Evolutionary conservation across 2,113 vertebrate genomes (phyloP), one percentile per base, ranked within the genome.

Genomic region (Anolis carolinensis): DNA sequence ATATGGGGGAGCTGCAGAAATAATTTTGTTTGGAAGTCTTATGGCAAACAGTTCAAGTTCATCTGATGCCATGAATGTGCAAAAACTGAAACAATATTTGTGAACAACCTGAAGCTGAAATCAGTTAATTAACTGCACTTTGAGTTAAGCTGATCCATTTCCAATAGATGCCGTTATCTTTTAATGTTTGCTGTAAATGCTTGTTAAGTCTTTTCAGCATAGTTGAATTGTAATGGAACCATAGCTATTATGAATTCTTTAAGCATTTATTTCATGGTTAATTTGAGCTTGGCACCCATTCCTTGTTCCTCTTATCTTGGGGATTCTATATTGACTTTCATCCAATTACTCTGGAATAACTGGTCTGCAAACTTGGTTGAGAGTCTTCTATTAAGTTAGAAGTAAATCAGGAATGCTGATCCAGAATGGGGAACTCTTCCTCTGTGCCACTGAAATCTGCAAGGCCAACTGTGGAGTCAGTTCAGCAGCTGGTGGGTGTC

Each of bases 1-100:
- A n/a, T 86, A 79, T 83, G 81, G 39, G n/a, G 10, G 74, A 74
- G 7, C 74, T 67, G 48, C 39, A 77, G 34, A 88, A 90, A 88
- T 81, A 32, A 70, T 81, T 81, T 87, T 68, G 16, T 50, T 4
- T 85, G 16, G 59, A 18, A 84, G 89, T 86, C 25, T 55, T 5
- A n/a, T 44, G 21, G 34, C 7, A 34, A 79, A 79, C 5, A 25
- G 10, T 63, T 70, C 67, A 71, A n/a, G 30, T 27, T 8, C 11
- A 21, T 13, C 23, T 30, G 55, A 86, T 48, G 71, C 20, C 75
- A 2, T 1, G 10, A 89, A 1, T 0, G 50, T 86, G 27, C 73
- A 39, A 86, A 50, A 89, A 21, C 25, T 80, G 50, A 68, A 23
- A 34, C 87, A 91, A 92, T 86, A 27, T 11, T 1, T 30, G 25